Evolutionary conservation across 2,113 vertebrate genomes (phyloP).

Genomic region (Neotoma lepida): DNA sequence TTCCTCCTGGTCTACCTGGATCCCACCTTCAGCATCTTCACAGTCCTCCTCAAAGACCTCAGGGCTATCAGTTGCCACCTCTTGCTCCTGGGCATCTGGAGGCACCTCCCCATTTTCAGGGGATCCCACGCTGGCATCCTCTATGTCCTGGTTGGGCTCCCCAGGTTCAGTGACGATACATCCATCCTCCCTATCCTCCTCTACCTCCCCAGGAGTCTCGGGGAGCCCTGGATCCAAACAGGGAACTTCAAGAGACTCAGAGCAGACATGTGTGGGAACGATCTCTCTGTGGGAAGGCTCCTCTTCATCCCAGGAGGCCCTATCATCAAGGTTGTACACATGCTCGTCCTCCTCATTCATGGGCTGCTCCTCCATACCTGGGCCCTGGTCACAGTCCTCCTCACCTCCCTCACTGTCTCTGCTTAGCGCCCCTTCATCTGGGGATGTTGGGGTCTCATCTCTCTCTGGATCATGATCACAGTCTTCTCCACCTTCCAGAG

Average conservation of each 20-base stretch:
- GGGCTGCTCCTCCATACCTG: constrained; percentile 52
- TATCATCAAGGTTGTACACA: constrained; percentile 53
- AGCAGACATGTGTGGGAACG: constrained; percentile 23
- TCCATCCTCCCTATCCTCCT: neutral
- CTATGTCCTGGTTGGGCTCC: neutral
- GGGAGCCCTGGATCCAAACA: constrained; percentile 25
- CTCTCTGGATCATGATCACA: constrained; percentile 62
- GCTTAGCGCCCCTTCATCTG: constrained; percentile 76
- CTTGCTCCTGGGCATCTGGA: neutral
- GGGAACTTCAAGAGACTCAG: constrained; percentile 22
- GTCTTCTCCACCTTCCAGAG: constrained; percentile 33
- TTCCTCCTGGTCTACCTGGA: constrained; percentile 50
- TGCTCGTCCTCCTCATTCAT: constrained; percentile 54
- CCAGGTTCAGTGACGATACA: constrained; percentile 61
- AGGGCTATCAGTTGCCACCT: constrained; percentile 48
- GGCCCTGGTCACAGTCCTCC: constrained; percentile 13
- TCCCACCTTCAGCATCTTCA: constrained; percentile 29
- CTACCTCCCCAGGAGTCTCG: neutral
- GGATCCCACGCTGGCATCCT: constrained; percentile 5
- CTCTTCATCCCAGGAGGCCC: constrained; percentile 54
- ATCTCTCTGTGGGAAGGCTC: constrained; percentile 12
- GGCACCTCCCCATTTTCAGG: neutral
- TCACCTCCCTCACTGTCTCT: constrained; percentile 70
- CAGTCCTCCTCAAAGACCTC: constrained; percentile 27
- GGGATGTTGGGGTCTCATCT: constrained; percentile 72